Evolutionary conservation across 1,140 invertebrate genomes (phyloP), one percentile per base, ranked within the genome.

Genomic region (Caenorhabditis latens): DNA sequence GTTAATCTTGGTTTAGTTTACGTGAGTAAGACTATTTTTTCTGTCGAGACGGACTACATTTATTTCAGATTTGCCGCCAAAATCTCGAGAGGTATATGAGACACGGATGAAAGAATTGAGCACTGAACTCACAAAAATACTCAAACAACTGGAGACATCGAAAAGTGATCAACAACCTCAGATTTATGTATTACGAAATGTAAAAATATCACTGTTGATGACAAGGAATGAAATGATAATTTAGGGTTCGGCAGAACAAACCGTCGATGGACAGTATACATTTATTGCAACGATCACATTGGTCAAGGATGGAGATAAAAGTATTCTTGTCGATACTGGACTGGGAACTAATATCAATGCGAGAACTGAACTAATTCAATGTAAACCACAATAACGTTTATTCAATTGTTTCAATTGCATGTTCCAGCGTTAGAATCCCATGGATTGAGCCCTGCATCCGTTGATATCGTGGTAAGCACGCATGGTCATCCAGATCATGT

Each of bases 241-340:
- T 61, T 63, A 91, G 91, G 91, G 91, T 55, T 84, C 91, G 14
- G 91, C 91, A 14, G 83, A 92, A 87, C 91, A 92, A 85, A 89
- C 89, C 9, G 84, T 84, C 21, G 84, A 89, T 53, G 88, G 86
- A 58, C 87, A 90, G 61, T 91, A 91, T 63, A 86, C 88, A 42
- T 92, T 91, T 86, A 84, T 92, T 21, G 89, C 89, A 57, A 92
- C 91, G 67, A 92, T 91, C 40, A 92, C 91, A n/a, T 48, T 91
- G 65, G 86, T 91, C 67, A 79, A 87, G 16, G 91, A 91, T 87
- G 88, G 84, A 61, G 86, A 71, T 1, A 91, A 91, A 83, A 89
- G 90, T 32, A 92, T 91, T 85, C 79, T 91, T 7, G 91, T 91
- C 9, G 91, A 91, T 84, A 91, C 91, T 19, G 91, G 91, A 42